Conservation (phyloP, 37 sponge, comb jelly and placozoan species). For the Cliona cf. orientalis region DNA sequence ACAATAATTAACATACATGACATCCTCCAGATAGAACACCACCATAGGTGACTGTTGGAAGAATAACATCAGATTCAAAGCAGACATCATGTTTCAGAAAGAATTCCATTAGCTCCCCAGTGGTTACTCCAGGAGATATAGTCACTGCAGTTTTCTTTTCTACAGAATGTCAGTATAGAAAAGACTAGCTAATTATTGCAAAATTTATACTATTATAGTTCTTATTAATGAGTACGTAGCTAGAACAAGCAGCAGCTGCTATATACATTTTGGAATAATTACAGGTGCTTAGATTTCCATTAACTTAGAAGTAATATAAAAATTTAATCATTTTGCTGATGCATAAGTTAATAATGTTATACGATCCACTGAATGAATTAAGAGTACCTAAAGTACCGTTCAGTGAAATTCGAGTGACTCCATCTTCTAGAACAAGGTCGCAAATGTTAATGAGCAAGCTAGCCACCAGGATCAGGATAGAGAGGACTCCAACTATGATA, state of each 20-base stretch:
- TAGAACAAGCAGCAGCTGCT: neutral
- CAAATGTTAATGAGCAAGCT: neutral
- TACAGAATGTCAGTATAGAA: neutral
- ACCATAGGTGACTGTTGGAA: slow-evolving; percentile 15
- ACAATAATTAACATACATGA: slow-evolving; percentile 4
- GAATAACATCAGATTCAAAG: neutral
- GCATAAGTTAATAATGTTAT: too few species aligned
- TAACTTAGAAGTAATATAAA: too few species aligned
- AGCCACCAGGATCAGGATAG: slow-evolving; percentile 1
- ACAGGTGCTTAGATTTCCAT: neutral
- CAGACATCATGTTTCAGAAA: neutral
- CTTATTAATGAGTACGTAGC: neutral
- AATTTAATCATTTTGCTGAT: too few species aligned
- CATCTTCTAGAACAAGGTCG: neutral
- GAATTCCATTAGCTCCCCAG: slow-evolving; percentile 6
- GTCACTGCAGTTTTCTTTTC: neutral
- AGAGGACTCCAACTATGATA: slow-evolving; percentile 20
- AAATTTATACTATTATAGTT: neutral
- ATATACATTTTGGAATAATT: neutral
- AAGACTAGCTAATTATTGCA: too few species aligned
- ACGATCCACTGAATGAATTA: too few species aligned
- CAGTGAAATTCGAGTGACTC: too few species aligned
- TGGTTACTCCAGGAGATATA: slow-evolving; percentile 28
- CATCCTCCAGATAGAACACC: slow-evolving; percentile 15
- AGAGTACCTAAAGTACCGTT: too few species aligned